Evolutionary conservation across 2,113 vertebrate genomes (phyloP), one percentile per base, ranked within the genome.

Genomic region (Catharus minimus): DNA sequence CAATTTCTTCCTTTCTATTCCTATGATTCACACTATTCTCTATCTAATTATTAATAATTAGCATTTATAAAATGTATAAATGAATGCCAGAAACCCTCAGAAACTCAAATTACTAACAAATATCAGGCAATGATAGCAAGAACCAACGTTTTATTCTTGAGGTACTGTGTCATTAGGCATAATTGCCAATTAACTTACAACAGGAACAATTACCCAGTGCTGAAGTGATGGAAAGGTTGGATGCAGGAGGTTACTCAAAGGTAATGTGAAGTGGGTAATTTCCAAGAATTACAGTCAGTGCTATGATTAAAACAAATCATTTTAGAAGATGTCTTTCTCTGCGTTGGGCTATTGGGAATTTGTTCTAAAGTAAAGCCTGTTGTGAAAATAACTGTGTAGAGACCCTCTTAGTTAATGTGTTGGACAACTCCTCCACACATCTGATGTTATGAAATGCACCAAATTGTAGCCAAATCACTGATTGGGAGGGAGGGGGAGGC

Each of bases 121-220:
- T 87, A 66, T 23, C 46, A 32, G 15, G 22, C 39, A 82, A 47
- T 27, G 83, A 71, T 72, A 89, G 3, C 43, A 84, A 83, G 30
- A 93, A 49, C 57, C 81, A 82, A 71, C 61, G 30, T 58, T 88
- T 92, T 80, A 71, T 75, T 88, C 46, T 82, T 77, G 50, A 82
- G 58, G 23, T 69, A 39, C 38, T 18, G n/a, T 73, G 46, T 66
- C 33, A 39, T 65, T 77, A 64, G 61, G 41, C 44, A n/a, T 71
- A 92, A 89, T 73, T 90, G 39, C 52, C n/a, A 82, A 73, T 91
- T 92, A 85, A 57, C 33, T 77, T 92, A 62, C 22, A 72, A 66
- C 20, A 65, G 66, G 26, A 68, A 49, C 61, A 95, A 82, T 78
- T 92, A 78, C 12, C 27, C 39, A 53, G 39, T 47, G 55, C 46